Percentiles rank a stretch among this genome's conserved stretches.
phyloP scores from a whole-genome alignment of 2,888 invertebrate species.

The Eupelmus urozonus region DNA sequence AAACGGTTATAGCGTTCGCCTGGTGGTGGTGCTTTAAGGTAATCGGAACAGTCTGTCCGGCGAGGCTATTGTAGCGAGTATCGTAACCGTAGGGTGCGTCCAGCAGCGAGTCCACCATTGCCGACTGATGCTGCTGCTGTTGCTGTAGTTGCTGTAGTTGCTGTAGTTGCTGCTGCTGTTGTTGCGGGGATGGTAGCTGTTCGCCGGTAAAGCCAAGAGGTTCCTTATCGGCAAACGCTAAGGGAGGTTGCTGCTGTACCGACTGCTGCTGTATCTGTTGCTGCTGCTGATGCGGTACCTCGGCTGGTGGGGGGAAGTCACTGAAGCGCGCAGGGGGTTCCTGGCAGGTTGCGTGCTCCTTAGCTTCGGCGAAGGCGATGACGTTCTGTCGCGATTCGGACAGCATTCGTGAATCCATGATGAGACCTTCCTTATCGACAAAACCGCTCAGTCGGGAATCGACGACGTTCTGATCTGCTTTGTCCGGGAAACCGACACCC shows the following conservation, averaged over 20 bases:
- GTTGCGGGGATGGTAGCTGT: too few species aligned
- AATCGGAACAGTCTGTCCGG: conserved; percentile 76
- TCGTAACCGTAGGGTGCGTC: conserved; percentile 62
- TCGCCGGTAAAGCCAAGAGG: conserved; percentile 65
- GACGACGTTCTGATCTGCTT: conserved; percentile 69
- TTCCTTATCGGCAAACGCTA: conserved; percentile 68
- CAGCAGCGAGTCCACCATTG: conserved; percentile 67
- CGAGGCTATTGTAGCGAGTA: conserved; percentile 71
- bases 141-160: neutral
- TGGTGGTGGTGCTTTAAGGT: conserved; percentile 73
- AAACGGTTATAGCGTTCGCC: conserved; percentile 66
- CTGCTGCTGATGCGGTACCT: conserved; percentile 44
- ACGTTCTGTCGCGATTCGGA: conserved; percentile 75
- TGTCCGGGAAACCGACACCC: conserved; percentile 36
- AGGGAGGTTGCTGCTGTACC: conserved; percentile 58
- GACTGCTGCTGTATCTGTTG: conserved; percentile 53
- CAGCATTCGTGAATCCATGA: conserved; percentile 74
- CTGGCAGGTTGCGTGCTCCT: conserved; percentile 69
- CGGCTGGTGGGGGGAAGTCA: conserved; percentile 63
- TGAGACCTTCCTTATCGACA: conserved; percentile 74
- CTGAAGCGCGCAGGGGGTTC: conserved; percentile 69
- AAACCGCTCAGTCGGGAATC: conserved; percentile 75
- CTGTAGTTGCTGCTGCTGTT: conserved; percentile 56
- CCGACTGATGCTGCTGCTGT: conserved; percentile 14
- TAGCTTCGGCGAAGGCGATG: conserved; percentile 73